A percentile compares a stretch with the other conserved stretches of the same genome.
Evolutionary conservation across 1,140 invertebrate genomes (phyloP).

Genomic region (Drosophila persimilis): DNA sequence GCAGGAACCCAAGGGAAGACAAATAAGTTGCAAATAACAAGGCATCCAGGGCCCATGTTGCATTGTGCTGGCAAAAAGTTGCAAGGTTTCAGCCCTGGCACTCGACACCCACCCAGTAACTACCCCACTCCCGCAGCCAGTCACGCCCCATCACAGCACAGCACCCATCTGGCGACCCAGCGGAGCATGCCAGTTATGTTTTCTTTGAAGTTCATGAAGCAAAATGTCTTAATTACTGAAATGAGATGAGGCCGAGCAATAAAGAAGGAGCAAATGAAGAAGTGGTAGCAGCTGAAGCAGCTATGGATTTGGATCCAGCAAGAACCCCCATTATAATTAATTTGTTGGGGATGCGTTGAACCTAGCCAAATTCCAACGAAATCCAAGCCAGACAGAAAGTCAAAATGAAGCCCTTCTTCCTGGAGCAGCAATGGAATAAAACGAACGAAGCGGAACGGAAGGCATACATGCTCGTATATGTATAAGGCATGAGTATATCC

Average conservation of each 20-base stretch:
- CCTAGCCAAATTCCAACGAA: neutral
- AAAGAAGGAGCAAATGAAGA: neutral
- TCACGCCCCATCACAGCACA: constrained; percentile 17
- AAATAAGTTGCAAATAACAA: constrained; percentile 27
- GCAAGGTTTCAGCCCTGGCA: constrained; percentile 1
- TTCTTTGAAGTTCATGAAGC: constrained; percentile 72
- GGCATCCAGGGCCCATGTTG: constrained; percentile 19
- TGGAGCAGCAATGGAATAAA: neutral
- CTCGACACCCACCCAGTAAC: neutral
- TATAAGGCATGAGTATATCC: neutral
- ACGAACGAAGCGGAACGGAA: constrained; percentile 3
- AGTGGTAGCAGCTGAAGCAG: no score
- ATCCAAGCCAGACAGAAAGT: constrained; percentile 1
- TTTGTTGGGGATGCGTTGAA: constrained; percentile 47
- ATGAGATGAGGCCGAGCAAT: constrained; percentile 41
- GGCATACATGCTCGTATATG: no score
- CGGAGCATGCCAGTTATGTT: constrained; percentile 53
- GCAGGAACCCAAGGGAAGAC: neutral
- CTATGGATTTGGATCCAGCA: neutral
- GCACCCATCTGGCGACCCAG: constrained; percentile 50
- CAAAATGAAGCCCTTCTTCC: no score
- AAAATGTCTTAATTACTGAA: constrained; percentile 77
- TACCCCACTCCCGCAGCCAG: constrained; percentile 1
- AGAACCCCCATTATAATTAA: constrained; percentile 55
- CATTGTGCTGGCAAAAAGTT: constrained; percentile 39